phyloP scores from a whole-genome alignment of 2,113 vertebrate genomes.

The Gasterosteus nipponicus region DNA sequence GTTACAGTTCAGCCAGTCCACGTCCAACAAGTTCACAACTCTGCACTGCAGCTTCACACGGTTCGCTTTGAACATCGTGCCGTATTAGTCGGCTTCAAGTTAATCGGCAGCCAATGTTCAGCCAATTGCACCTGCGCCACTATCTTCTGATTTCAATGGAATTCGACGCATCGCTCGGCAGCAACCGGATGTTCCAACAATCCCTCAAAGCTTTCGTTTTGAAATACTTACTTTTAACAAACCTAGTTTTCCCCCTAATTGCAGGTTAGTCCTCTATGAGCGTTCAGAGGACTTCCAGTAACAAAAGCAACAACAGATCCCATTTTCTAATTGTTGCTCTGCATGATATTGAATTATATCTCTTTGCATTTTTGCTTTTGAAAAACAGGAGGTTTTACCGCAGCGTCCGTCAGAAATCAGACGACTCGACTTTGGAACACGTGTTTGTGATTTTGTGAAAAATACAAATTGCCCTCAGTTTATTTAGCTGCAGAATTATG shows the following conservation, averaged over 20 bases:
- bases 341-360: conserved; percentile 4
- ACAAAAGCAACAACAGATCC: conserved; percentile 37
- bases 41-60: neutral
- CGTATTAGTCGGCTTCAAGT: conserved; percentile 15
- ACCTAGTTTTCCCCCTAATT: conserved; percentile 47
- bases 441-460: conserved; percentile 38
- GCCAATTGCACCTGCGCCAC: conserved; percentile 63
- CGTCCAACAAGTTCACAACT: neutral
- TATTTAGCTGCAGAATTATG: conserved; percentile 22
- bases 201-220: conserved; percentile 63
- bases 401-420: conserved; percentile 39
- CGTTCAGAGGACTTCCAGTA: conserved; percentile 50
- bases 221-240: conserved; percentile 68
- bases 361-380: conserved; percentile 22
- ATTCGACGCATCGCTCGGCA: conserved; percentile 55
- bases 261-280: conserved; percentile 66
- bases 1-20: conserved; percentile 18
- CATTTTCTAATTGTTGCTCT: conserved; percentile 30
- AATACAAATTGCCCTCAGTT: conserved; percentile 32
- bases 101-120: conserved; percentile 50
- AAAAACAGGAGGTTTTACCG: conserved; percentile 22
- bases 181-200: conserved; percentile 32
- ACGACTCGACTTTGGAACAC: conserved; percentile 19
- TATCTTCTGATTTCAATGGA: conserved; percentile 50
- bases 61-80: conserved; percentile 37